A percentile compares a stretch with the other conserved stretches of the same genome.
phyloP scores from a whole-genome alignment of 2,888 invertebrate species.

The Conus canariensis region DNA sequence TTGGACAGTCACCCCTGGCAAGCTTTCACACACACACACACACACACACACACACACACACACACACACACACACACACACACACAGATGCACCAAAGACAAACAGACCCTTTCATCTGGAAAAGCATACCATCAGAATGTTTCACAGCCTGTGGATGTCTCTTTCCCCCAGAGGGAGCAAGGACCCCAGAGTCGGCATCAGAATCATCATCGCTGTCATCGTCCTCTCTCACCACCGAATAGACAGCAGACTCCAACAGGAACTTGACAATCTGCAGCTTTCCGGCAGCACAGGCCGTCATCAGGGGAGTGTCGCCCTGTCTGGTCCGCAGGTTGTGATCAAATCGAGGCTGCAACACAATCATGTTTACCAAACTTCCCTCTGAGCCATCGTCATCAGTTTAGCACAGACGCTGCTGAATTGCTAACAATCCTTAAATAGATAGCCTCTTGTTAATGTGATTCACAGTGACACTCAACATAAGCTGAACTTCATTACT shows the following conservation, averaged over 20 bases:
- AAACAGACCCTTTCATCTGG: no score
- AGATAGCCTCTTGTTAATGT: no score
- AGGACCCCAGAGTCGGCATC: slow-evolving; percentile 68
- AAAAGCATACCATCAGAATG: slow-evolving; percentile 29
- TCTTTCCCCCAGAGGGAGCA: slow-evolving; percentile 46
- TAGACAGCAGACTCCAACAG: slow-evolving; percentile 72
- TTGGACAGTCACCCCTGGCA: no score
- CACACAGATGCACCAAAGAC: no score
- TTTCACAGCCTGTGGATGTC: not conserved
- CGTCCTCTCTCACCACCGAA: slow-evolving; percentile 54
- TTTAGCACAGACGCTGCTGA: no score
- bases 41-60: no score
- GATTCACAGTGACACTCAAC: no score
- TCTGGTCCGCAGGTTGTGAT: slow-evolving; percentile 72
- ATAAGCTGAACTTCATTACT: no score
- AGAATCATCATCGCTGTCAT: slow-evolving; percentile 52
- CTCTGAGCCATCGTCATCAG: no score
- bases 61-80: no score
- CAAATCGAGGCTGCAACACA: slow-evolving; percentile 70
- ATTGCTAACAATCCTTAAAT: no score
- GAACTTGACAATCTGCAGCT: slow-evolving; percentile 62
- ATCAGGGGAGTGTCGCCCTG: slow-evolving; percentile 74
- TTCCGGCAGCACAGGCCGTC: slow-evolving; percentile 67
- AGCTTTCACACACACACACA: no score
- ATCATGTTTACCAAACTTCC: not conserved